These are phyloP conservation scores for Noctua janthe DNA, from an alignment of 2,888 invertebrate genomes.

Conservation along the genomic window DNA sequence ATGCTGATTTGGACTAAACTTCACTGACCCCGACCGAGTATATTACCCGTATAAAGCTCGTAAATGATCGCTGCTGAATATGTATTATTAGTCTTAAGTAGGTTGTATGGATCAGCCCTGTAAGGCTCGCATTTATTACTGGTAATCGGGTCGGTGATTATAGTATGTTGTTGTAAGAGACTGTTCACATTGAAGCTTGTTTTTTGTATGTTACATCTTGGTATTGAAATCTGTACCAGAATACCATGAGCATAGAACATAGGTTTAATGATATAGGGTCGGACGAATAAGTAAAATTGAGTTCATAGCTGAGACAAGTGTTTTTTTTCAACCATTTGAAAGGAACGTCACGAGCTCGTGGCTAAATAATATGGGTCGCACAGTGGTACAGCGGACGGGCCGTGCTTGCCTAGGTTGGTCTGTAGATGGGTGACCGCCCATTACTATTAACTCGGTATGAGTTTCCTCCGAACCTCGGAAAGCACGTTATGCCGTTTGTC, in stretches of 20 bases:
- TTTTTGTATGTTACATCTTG: neutral
- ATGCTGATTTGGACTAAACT: constrained; percentile 41
- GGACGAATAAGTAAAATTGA: neutral
- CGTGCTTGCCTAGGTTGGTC: too few species aligned
- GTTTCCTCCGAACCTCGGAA: too few species aligned
- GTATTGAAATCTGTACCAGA: neutral
- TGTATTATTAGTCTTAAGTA: constrained; percentile 42
- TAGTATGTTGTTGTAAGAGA: neutral
- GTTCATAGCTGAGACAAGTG: too few species aligned
- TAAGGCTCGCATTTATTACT: constrained; percentile 30
- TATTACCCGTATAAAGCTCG: constrained; percentile 51
- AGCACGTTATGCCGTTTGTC: too few species aligned
- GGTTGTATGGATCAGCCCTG: constrained; percentile 16
- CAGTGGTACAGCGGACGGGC: too few species aligned
- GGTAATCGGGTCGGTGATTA: constrained; percentile 1
- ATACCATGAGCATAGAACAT: neutral
- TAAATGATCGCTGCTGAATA: constrained; percentile 59
- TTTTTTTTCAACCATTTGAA: too few species aligned
- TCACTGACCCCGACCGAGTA: constrained; percentile 34
- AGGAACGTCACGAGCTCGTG: too few species aligned
- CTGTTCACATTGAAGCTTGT: neutral
- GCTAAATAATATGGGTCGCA: too few species aligned
- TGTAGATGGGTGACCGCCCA: too few species aligned
- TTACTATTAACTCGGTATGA: too few species aligned
- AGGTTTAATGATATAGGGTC: neutral